Percentiles rank a stretch among this genome's conserved stretches.
phyloP scores from a whole-genome alignment of 2,113 vertebrate species.

The Phalacrocorax aristotelis region DNA sequence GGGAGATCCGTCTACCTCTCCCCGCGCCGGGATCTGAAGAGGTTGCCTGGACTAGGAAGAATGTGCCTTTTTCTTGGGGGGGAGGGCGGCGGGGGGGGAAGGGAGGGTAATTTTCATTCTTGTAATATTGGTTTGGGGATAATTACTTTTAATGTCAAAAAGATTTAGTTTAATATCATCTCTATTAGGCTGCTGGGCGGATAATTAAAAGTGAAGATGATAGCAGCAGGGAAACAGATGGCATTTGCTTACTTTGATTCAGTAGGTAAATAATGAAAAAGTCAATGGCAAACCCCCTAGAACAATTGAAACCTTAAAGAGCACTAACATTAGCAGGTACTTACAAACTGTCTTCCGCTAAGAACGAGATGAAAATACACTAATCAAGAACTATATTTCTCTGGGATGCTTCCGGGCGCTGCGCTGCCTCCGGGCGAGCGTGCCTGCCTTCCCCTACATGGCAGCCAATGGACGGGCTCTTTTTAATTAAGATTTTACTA shows the following conservation, averaged over 20 bases:
- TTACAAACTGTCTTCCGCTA: conserved; percentile 69
- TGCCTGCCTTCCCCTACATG: neutral
- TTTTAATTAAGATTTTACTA: conserved; percentile 52
- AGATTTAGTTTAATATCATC: conserved; percentile 99
- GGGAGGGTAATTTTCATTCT: conserved; percentile 75
- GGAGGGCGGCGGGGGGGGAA: neutral
- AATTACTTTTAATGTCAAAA: conserved; percentile 99
- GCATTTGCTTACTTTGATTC: conserved; percentile 98
- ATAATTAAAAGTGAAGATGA: conserved; percentile 99
- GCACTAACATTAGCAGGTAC: conserved; percentile 74
- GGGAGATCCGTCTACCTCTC: neutral
- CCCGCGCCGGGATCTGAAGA: neutral
- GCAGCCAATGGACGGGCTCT: conserved; percentile 1
- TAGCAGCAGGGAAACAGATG: conserved; percentile 98
- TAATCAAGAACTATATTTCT: conserved; percentile 71
- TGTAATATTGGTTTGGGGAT: conserved; percentile 88
- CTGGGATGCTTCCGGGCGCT: neutral
- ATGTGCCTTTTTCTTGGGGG: conserved; percentile 11
- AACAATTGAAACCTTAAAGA: conserved; percentile 77
- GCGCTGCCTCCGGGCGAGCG: neutral
- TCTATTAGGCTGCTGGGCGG: conserved; percentile 98
- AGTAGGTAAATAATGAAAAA: conserved; percentile 94
- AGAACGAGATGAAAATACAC: conserved; percentile 69
- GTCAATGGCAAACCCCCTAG: conserved; percentile 76
- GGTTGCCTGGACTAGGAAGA: neutral